phyloP scores from a whole-genome alignment of 1,140 invertebrate genomes.

The Portunus trituberculatus region DNA sequence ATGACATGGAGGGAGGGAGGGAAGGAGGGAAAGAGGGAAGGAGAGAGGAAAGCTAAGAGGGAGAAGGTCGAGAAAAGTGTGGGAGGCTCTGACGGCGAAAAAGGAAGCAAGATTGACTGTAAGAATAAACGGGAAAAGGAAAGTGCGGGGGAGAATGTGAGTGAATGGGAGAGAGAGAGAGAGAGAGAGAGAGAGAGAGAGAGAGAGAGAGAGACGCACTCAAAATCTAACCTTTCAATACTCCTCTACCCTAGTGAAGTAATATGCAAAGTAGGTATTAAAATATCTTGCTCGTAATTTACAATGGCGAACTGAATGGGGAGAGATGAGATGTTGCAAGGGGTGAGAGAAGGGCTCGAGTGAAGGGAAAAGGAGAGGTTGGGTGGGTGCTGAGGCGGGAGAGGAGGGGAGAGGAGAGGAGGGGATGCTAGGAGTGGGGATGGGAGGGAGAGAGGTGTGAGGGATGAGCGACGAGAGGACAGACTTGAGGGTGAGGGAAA shows the following conservation, averaged over 20 bases:
- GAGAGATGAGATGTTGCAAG: not conserved
- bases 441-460: not conserved
- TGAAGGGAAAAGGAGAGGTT: not conserved
- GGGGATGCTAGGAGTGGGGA: not conserved
- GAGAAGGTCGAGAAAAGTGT: not conserved
- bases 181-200: conserved; percentile 44
- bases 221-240: not conserved
- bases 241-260: conserved; percentile 12
- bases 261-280: conserved; percentile 23
- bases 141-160: not conserved
- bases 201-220: not conserved
- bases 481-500: not conserved
- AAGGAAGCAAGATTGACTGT: not conserved
- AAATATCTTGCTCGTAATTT: not conserved
- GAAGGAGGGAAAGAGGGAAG: not conserved
- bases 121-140: not conserved
- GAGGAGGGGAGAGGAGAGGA: not conserved
- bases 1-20: not conserved
- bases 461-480: not conserved
- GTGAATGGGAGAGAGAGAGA: conserved; percentile 1
- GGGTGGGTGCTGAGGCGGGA: not conserved
- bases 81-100: not conserved
- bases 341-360: not conserved
- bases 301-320: not conserved
- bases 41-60: not conserved